Base-by-base conservation (phyloP, 2,888 invertebrate species). In the Drosophila conformis region DNA sequence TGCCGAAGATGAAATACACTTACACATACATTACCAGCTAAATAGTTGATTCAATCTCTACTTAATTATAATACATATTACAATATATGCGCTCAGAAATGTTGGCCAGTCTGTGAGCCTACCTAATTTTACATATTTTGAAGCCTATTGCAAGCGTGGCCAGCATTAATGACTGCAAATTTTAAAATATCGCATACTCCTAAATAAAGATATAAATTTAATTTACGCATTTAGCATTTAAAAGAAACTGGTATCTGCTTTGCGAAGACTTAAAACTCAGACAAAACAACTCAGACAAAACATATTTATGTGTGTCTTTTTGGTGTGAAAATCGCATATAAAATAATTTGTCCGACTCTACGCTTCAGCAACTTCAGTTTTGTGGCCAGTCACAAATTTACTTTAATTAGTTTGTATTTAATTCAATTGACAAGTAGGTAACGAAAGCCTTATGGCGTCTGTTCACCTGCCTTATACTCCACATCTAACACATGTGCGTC, bases 321-420 rank as follows among this genome's bases (percentile, higher is more conserved):
- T 1, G 35, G 63, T 76, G 63, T 52, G 69, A 62, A 59, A 73
- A 42, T 35, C 40, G 29, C 38, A 42, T 38, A 52, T 52, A 29
- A 69, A 62, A 48, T 10, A 36, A 29, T 15, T 29, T 36, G 13
- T 10, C 4, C 48, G 15, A 21, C 8, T 25, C 7, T 18, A 31
- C 31, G 46, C 36, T 46, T 25, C 13, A 62, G 48, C 42, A 48
- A 63, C 18, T 53, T 49, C 27, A 59, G 40, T 25, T 49, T 69
- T 53, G 59, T 38, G 31, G 27, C n/a, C 13, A n/a, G 46, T 57
- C 71, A 80, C 63, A 62, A 83, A 69, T 82, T 69, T 69, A 57
- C 57, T 69, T 69, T 68, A 85, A 87, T 88, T 88, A 85, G 79
- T 81, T 82, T 67, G 71, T 78, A 83, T 86, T 86, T 87, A 87